These are phyloP conservation scores for Crotalus tigris DNA, from an alignment of 2,113 vertebrate species.

Conservation along the genomic window DNA sequence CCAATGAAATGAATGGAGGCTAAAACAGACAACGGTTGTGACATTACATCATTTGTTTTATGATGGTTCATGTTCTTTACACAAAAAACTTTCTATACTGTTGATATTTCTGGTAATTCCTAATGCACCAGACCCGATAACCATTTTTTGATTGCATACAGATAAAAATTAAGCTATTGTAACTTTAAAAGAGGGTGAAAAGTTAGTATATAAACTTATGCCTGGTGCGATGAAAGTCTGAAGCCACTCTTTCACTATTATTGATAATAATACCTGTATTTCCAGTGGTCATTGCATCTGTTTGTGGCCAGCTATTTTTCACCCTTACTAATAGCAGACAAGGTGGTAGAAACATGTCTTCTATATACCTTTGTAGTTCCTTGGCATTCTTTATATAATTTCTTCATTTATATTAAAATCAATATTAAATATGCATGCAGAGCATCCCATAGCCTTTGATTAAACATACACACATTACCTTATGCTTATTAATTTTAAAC, in stretches of 20 bases:
- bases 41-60: not conserved
- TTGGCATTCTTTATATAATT: slow-evolving; percentile 21
- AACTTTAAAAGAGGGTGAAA: not conserved
- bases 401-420: slow-evolving; percentile 20
- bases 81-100: not conserved
- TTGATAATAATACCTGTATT: not conserved
- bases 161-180: not conserved
- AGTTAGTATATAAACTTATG: not conserved
- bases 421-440: not conserved
- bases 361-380: not conserved
- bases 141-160: not conserved
- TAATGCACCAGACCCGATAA: not conserved
- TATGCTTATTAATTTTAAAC: slow-evolving; percentile 12
- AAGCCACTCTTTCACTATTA: not conserved
- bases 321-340: not conserved
- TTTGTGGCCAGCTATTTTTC: not conserved
- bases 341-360: not conserved
- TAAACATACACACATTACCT: slow-evolving; percentile 20
- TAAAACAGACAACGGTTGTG: not conserved
- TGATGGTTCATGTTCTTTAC: not conserved
- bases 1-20: not conserved
- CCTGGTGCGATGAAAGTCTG: not conserved
- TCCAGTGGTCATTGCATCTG: not conserved
- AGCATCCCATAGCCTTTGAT: not conserved
- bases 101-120: not conserved